Evolutionary conservation across 2,797 vertebrate species (phyloP).

Genomic region (Myiotriccus ornatus): DNA sequence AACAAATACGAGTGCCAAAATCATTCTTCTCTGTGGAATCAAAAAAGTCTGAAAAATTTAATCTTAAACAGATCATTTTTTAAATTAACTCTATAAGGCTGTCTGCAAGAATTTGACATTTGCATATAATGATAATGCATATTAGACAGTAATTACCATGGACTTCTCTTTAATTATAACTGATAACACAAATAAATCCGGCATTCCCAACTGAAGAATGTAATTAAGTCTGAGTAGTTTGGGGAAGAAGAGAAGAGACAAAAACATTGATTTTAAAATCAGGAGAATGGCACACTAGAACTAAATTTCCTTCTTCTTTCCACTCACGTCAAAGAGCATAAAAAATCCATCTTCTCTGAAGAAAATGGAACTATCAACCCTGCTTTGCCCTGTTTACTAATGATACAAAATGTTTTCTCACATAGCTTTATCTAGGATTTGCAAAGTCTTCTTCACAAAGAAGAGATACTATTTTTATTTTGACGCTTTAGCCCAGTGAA

Average conservation of each 20-base stretch:
- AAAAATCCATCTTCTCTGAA: background rate
- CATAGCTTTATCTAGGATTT: background rate
- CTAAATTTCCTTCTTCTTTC: background rate
- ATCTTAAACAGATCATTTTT: constrained; percentile 53
- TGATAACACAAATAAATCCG: constrained; percentile 53
- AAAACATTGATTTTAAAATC: constrained; percentile 40
- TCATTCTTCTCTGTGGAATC: constrained; percentile 19
- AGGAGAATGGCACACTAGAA: background rate
- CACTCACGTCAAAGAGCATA: background rate
- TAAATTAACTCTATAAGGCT: constrained; percentile 31
- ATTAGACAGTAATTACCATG: constrained; percentile 49
- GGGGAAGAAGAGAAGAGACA: background rate
- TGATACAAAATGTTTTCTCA: background rate
- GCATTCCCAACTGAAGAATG: constrained; percentile 31
- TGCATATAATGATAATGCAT: constrained; percentile 46
- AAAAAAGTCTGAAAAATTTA: constrained; percentile 41
- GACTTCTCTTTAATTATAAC: constrained; percentile 63
- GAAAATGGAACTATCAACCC: background rate
- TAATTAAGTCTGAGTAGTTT: constrained; percentile 41
- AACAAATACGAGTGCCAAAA: constrained; percentile 9
- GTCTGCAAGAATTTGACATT: background rate
- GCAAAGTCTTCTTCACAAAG: background rate
- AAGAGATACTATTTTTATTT: background rate
- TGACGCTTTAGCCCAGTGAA: background rate
- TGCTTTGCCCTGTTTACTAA: background rate